phyloP scores from a whole-genome alignment of 2,797 vertebrate genomes.

The Morelia viridis region DNA sequence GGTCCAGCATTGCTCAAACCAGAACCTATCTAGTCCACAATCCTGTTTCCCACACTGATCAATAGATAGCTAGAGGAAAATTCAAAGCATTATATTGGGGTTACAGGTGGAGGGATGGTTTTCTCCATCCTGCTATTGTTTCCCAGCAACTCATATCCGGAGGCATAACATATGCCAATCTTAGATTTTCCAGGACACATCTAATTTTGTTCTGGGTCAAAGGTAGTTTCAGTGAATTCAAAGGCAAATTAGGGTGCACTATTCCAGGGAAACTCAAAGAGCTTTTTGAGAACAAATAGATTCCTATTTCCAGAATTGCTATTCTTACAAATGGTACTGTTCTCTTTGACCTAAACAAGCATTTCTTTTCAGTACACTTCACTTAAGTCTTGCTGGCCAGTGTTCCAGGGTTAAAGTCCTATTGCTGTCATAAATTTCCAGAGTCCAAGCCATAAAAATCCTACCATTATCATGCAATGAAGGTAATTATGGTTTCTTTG shows the following conservation, averaged over 20 bases:
- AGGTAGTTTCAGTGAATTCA: background rate
- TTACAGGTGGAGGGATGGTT: background rate
- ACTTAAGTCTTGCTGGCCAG: constrained; percentile 7
- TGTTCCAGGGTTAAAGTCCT: constrained; percentile 72
- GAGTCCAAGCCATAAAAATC: constrained; percentile 71
- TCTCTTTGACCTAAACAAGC: background rate
- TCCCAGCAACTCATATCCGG: background rate
- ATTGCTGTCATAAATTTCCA: constrained; percentile 57
- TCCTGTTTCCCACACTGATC: background rate
- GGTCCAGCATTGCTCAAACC: background rate
- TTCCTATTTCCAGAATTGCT: background rate
- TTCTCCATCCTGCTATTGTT: background rate
- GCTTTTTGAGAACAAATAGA: background rate
- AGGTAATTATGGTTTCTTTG: constrained; percentile 60
- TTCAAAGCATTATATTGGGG: background rate
- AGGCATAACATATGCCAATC: background rate
- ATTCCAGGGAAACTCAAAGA: background rate
- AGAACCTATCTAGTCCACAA: too few species aligned
- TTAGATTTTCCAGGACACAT: background rate
- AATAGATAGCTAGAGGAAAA: background rate
- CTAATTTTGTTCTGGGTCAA: background rate
- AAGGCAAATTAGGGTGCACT: background rate
- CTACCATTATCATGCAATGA: constrained; percentile 70
- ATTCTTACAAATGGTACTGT: background rate
- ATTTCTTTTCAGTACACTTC: background rate